Base-by-base conservation (phyloP, 2,113 vertebrate genomes). In the Macquaria australasica region DNA sequence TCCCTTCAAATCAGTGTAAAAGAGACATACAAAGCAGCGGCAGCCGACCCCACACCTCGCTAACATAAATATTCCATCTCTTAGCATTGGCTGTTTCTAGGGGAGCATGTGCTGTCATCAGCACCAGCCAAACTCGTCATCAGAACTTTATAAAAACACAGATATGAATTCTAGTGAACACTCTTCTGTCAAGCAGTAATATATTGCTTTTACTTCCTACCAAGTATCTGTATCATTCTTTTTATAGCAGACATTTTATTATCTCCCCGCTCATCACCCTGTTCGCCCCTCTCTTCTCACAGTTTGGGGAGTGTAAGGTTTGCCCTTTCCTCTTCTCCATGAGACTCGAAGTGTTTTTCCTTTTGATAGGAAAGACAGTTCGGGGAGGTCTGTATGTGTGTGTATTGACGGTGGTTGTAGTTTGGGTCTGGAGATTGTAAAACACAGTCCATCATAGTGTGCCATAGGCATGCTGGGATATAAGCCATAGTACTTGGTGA, bases 331-430 rank as follows among this genome's bases (percentile, higher is more conserved):
- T 86, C 83, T 77, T 78, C 48, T 88, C 28, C 48, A 39, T 39
- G 10, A 73, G 84, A 81, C 45, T 83, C 56, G n/a, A 72, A 85
- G 48, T 81, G 39, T 68, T 87, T 69, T 79, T 85, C 45, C 59
- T 60, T 76, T 82, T 88, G 60, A 88, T 81, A 74, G 73, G 56
- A 73, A 64, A 60, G 74, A 51, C 75, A 77, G 76, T 84, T 73
- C 25, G 23, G 45, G 55, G 59, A 72, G 59, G 81, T 71, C 66
- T 67, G 68, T 64, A 11, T 37, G 3, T 74, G 37, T 67, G 31
- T 53, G 18, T 48, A 16, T 59, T 28, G 60, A 66, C 5, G 20
- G 43, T 62, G n/a, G 58, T 43, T 64, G 48, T 84, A 48, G 28
- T 78, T 66, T 41, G 11, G 51, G 9, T 83, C 51, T 48, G 62